A percentile compares a stretch with the other conserved stretches of the same genome.
Evolutionary conservation across 2,113 vertebrate genomes (phyloP).

Genomic region (Mastomys coucha): DNA sequence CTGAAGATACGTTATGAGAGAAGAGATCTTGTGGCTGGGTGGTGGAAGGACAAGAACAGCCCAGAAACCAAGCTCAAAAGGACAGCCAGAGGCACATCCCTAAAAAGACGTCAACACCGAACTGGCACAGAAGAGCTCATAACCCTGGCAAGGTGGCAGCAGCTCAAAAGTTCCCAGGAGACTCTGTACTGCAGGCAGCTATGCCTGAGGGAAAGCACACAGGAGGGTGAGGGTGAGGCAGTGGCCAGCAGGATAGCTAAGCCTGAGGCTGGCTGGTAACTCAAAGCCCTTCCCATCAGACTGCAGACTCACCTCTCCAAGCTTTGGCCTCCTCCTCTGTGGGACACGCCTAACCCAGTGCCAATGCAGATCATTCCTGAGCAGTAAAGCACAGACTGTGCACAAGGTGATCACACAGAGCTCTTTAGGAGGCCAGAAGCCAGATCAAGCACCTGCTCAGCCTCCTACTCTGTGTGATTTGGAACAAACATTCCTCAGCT

Average conservation of each 20-base stretch:
- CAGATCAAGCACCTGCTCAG: neutral
- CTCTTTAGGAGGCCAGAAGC: neutral
- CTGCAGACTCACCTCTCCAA: rapidly evolving
- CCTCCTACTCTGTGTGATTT: neutral
- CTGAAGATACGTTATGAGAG: neutral
- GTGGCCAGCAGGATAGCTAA: rapidly evolving
- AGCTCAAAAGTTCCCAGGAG: neutral
- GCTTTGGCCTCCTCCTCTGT: neutral
- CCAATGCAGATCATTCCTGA: neutral
- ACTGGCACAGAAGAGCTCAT: neutral
- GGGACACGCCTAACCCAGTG: neutral
- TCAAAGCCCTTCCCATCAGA: neutral
- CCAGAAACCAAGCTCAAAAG: neutral
- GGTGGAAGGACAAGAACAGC: neutral
- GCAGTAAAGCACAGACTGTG: neutral
- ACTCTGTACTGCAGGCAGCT: neutral
- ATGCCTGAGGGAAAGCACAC: neutral
- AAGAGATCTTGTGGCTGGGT: neutral
- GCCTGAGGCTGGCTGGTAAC: neutral
- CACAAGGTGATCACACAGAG: neutral
- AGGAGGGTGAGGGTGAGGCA: too few species aligned
- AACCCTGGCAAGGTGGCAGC: neutral
- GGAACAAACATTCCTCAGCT: neutral
- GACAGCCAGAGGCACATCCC: neutral
- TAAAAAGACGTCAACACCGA: neutral